Evolutionary conservation across 2,888 invertebrate genomes (phyloP).

Genomic region (Synergus umbraculus): DNA sequence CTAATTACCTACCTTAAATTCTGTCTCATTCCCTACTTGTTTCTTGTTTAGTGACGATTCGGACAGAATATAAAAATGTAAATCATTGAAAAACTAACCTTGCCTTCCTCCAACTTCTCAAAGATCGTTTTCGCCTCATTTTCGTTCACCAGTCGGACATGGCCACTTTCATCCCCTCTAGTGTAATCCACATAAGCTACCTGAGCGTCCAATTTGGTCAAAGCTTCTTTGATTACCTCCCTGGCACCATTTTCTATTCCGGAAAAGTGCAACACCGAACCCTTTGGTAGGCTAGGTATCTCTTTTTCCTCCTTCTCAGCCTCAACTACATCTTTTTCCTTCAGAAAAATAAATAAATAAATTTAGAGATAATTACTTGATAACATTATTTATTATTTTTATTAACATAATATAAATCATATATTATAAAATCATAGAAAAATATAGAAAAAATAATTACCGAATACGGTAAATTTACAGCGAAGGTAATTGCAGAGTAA

Average conservation of each 20-base stretch:
- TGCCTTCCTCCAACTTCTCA: conserved; percentile 83
- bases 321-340: conserved; percentile 49
- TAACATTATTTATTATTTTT: no score
- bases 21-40: no score
- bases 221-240: conserved; percentile 86
- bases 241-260: conserved; percentile 82
- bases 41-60: no score
- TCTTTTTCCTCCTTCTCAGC: conserved; percentile 55
- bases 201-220: conserved; percentile 81
- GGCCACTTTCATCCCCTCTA: conserved; percentile 86
- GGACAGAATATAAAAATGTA: not conserved
- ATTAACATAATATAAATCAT: no score
- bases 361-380: no score
- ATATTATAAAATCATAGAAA: no score
- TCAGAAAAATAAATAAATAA: conserved; percentile 1
- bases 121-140: conserved; percentile 83
- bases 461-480: no score
- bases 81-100: conserved; percentile 72
- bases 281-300: conserved; percentile 82
- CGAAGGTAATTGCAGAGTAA: no score
- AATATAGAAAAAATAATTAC: no score
- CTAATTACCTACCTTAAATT: no score
- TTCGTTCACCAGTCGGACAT: conserved; percentile 85
- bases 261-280: conserved; percentile 85
- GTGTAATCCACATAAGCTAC: conserved; percentile 88